These are phyloP conservation scores for Scarus forsteni DNA, from an alignment of 2,797 vertebrate species.

Conservation along the genomic window DNA sequence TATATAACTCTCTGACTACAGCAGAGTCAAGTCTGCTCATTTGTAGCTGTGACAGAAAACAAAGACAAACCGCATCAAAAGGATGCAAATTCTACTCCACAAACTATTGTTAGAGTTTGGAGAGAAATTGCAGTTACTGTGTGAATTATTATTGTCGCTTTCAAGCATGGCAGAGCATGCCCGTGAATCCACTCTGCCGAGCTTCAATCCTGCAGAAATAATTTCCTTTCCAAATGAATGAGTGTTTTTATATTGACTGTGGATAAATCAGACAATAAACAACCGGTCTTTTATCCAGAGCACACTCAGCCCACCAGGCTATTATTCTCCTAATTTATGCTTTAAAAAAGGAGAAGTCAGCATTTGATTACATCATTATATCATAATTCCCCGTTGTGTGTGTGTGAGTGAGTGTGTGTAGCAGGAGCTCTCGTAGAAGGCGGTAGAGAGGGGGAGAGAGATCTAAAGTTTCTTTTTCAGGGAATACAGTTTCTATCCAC, in stretches of 20 bases:
- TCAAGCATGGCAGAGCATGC: slow-evolving; percentile 38
- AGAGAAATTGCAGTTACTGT: slow-evolving; percentile 44
- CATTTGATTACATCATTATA: slow-evolving; percentile 55
- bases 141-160: slow-evolving; percentile 46
- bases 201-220: slow-evolving; percentile 42
- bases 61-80: slow-evolving; percentile 50
- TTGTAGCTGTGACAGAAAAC: slow-evolving; percentile 29
- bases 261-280: slow-evolving; percentile 39
- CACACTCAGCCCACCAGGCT: slow-evolving; percentile 16
- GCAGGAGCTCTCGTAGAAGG: slow-evolving; percentile 31
- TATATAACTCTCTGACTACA: slow-evolving; percentile 9
- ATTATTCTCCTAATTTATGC: slow-evolving; percentile 32
- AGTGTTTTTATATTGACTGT: slow-evolving; percentile 42
- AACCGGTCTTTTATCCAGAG: slow-evolving; percentile 20
- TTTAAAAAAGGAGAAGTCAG: slow-evolving; percentile 29
- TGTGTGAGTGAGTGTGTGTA: slow-evolving; percentile 19
- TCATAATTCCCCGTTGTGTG: slow-evolving; percentile 38
- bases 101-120: slow-evolving; percentile 38
- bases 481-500: slow-evolving; percentile 57
- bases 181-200: slow-evolving; percentile 27
- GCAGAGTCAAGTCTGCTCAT: slow-evolving; percentile 44
- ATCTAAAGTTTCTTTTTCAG: slow-evolving; percentile 61
- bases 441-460: slow-evolving; percentile 35
- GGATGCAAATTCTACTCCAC: slow-evolving; percentile 40
- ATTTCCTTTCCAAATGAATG: slow-evolving; percentile 54